Evolutionary conservation across 2,797 vertebrate species (phyloP).

Genomic region (Rhabdophis nuchalis): DNA sequence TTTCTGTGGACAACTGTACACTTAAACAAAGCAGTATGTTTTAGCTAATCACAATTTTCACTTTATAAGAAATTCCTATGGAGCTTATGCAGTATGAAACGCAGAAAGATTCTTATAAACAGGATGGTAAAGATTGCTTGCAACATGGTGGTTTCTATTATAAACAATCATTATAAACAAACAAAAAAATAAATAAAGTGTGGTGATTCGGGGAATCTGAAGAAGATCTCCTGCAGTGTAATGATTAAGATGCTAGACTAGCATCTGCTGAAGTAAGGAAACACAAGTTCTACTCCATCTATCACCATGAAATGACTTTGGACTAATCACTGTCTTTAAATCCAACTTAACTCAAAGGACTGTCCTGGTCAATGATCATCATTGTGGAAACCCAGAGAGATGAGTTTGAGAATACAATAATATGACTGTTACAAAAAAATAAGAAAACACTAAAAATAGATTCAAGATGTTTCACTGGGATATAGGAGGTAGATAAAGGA

Average conservation of each 20-base stretch:
- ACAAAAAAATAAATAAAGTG: background rate
- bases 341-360: background rate
- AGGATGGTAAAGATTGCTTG: background rate
- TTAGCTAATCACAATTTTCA: background rate
- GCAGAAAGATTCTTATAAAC: background rate
- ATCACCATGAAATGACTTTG: background rate
- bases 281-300: background rate
- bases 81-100: background rate
- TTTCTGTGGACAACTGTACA: background rate
- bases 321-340: background rate
- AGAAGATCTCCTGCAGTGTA: background rate
- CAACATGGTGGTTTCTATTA: background rate
- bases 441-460: background rate
- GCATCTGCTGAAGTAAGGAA: background rate
- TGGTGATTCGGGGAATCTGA: background rate
- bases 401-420: background rate
- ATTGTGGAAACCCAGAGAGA: background rate
- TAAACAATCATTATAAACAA: background rate
- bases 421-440: background rate
- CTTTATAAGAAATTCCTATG: background rate
- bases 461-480: background rate
- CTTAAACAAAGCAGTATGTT: background rate
- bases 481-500: background rate
- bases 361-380: background rate
- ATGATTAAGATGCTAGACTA: background rate